Evolutionary conservation across 2,888 invertebrate genomes (phyloP), one percentile per base, ranked within the genome.

Genomic region (Synanthedon formicaeformis): DNA sequence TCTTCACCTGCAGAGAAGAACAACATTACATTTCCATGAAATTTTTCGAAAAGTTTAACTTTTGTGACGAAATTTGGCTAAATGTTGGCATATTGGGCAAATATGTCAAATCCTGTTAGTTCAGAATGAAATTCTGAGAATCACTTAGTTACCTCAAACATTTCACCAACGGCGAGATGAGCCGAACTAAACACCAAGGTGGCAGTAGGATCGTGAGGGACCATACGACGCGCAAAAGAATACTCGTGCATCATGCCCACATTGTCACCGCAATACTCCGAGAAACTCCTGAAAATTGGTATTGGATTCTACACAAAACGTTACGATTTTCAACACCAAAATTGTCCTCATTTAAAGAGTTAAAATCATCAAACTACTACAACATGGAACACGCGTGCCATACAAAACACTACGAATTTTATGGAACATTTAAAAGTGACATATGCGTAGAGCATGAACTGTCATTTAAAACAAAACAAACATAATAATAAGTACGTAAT

Each of bases 101-200:
- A 16, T 16, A 16, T 16, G 16, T 2, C 16, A 16, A 16, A 16
- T 16, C 16, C 16, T 16, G 16, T 16, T 16, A 16, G 16, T 16
- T 16, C 16, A 16, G 16, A 16, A 23, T 34, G 2, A 34, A 10
- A 34, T 34, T 34, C 34, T 8, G 2, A 8, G 10, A 10, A 34
- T 2, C 34, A 34, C 34, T 49, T 49, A 12, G 14, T 14, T 49
- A 95, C 91, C 88, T 96, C 96, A 73, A 94, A 96, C 34, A 94
- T 78, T 70, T 96, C 95, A 58, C 94, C 94, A 52, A 90, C 83
- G 41, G 91, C 91, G 16, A 96, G 86, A 14, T 92, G 90, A 1
- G 90, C 89, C 0, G 94, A 91, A 65, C 94, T 94, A 71, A 94
- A 93, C 10, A 93, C 89, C 1, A 96, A 81, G 1, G 78, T 73